Percentiles rank a stretch among this genome's conserved stretches.
Evolutionary conservation across 1,140 invertebrate species (phyloP).

Genomic region (Lepidurus arcticus): DNA sequence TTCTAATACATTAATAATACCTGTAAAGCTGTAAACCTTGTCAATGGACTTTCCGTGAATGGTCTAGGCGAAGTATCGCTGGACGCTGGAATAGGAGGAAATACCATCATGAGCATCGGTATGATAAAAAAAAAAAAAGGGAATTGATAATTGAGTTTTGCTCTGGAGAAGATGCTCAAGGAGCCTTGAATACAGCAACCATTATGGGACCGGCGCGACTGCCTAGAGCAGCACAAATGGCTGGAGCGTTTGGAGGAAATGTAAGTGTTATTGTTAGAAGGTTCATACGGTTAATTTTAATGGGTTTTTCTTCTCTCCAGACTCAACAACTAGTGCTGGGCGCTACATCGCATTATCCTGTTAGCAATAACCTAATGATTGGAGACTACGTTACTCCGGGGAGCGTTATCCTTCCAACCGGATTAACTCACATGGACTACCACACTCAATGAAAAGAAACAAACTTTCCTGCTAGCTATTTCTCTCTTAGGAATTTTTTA

Average conservation of each 20-base stretch:
- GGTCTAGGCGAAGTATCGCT: conserved; percentile 66
- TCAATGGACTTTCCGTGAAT: conserved; percentile 73
- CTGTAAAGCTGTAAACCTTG: conserved; percentile 61
- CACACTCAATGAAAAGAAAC: conserved; percentile 7
- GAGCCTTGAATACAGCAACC: background rate
- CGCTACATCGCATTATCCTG: conserved; percentile 58
- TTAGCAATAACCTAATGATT: conserved; percentile 71
- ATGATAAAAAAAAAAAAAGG: background rate
- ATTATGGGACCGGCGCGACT: conserved; percentile 11
- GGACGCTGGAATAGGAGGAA: conserved; percentile 40
- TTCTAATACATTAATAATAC: background rate
- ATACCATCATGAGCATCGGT: conserved; percentile 11
- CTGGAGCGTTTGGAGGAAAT: conserved; percentile 6
- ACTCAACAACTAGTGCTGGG: conserved; percentile 54
- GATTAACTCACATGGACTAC: conserved; percentile 7
- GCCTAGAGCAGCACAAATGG: background rate
- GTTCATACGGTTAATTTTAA: background rate
- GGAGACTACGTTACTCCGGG: conserved; percentile 65
- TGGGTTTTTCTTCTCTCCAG: conserved; percentile 40
- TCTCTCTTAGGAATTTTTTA: background rate
- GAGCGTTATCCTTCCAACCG: conserved; percentile 46
- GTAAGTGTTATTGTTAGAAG: background rate
- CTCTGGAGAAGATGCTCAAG: background rate
- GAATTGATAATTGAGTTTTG: background rate
- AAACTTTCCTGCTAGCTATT: background rate